Percentiles rank a stretch among this genome's conserved stretches.
These are phyloP conservation scores for Cyclophora albipunctata DNA, from an alignment of 2,888 invertebrate species.

Conservation along the genomic window DNA sequence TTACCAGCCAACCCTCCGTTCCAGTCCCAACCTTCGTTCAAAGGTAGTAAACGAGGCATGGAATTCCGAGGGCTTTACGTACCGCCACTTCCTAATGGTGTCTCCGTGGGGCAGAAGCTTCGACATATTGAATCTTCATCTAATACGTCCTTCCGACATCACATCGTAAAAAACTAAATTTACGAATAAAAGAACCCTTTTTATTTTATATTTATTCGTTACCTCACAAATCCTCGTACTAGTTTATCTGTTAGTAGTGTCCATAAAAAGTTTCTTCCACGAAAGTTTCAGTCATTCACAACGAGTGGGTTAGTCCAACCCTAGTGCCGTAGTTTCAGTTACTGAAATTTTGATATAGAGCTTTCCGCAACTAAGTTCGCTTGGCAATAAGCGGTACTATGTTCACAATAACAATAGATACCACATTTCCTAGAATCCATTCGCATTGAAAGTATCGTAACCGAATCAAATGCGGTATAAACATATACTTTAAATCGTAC, in stretches of 20 bases:
- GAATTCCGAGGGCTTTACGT: conserved; percentile 63
- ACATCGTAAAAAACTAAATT: conserved; percentile 44
- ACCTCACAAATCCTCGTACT: too few relatives aligned
- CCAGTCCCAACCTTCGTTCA: neutral
- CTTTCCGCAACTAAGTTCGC: too few relatives aligned
- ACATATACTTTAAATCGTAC: conserved; percentile 16
- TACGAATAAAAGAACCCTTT: conserved; percentile 27
- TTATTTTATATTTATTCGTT: too few relatives aligned
- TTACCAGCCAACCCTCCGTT: too few relatives aligned
- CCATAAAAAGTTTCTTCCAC: too few relatives aligned
- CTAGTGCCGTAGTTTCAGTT: too few relatives aligned
- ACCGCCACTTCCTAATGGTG: conserved; percentile 69
- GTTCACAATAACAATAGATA: too few relatives aligned
- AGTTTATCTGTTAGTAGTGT: too few relatives aligned
- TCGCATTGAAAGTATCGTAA: conserved; percentile 6
- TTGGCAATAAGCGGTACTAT: too few relatives aligned
- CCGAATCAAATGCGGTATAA: conserved; percentile 15
- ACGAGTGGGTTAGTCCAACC: too few relatives aligned
- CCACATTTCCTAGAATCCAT: neutral
- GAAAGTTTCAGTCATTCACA: too few relatives aligned
- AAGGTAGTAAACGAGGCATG: conserved; percentile 35
- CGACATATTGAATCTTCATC: conserved; percentile 68
- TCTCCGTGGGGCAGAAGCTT: conserved; percentile 37
- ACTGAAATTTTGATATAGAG: too few relatives aligned
- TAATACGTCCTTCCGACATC: conserved; percentile 49